Evolutionary conservation across 1,140 invertebrate genomes (phyloP).

Genomic region (Polypedilum pembai): DNA sequence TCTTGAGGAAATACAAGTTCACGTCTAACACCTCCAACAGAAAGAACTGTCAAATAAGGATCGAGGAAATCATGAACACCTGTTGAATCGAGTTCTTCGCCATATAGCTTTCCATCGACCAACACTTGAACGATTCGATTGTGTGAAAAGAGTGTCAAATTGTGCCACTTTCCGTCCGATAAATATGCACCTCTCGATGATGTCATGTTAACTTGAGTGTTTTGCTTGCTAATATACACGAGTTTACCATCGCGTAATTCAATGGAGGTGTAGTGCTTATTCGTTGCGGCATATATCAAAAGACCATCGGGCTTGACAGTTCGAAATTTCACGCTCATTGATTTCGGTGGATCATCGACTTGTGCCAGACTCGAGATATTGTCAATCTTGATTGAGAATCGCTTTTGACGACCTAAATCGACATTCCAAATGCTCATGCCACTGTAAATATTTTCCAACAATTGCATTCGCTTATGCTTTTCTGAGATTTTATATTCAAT

Average conservation of each 20-base stretch:
- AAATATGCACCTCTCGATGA: constrained; percentile 49
- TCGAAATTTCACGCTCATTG: constrained; percentile 71
- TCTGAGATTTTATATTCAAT: constrained; percentile 75
- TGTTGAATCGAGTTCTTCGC: constrained; percentile 74
- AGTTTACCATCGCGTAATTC: constrained; percentile 65
- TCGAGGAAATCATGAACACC: constrained; percentile 87
- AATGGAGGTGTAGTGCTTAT: constrained; percentile 78
- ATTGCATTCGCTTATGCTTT: constrained; percentile 75
- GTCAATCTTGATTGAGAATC: constrained; percentile 30
- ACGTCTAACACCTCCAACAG: constrained; percentile 61
- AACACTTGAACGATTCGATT: constrained; percentile 61
- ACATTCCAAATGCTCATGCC: constrained; percentile 59
- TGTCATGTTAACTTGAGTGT: constrained; percentile 74
- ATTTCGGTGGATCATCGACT: constrained; percentile 52
- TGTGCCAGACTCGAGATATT: constrained; percentile 37
- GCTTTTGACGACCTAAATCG: constrained; percentile 30
- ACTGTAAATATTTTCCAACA: constrained; percentile 66
- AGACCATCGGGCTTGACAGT: constrained; percentile 69
- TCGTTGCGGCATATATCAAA: constrained; percentile 73
- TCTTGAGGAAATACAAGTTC: constrained; percentile 48
- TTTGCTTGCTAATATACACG: constrained; percentile 66
- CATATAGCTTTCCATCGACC: constrained; percentile 60
- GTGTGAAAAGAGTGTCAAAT: constrained; percentile 61
- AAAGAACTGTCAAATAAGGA: constrained; percentile 73
- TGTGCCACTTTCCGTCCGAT: constrained; percentile 80